Evolutionary conservation across 1,140 invertebrate species (phyloP), one percentile per base, ranked within the genome.

Genomic region (Ceratitis capitata): DNA sequence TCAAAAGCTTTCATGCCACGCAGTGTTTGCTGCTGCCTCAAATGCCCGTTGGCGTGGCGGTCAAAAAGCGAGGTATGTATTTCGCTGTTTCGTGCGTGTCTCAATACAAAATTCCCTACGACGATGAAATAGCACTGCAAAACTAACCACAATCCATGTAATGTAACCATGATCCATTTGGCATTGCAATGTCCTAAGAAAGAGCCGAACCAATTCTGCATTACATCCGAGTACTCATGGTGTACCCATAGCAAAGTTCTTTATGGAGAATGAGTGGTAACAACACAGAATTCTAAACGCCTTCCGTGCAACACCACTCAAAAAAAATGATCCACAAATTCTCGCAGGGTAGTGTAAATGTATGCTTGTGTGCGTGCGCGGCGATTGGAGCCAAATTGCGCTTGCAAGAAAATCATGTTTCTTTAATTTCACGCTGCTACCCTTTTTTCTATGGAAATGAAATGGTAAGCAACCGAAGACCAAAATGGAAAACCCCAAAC

Each of bases 331-430:
- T n/a, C n/a, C n/a, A n/a, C n/a, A n/a, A n/a, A n/a, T n/a, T n/a
- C n/a, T n/a, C n/a, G n/a, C n/a, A n/a, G n/a, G n/a, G n/a, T n/a
- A n/a, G 14, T 32, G 14, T 32, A 32, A 4, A 61, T 10, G 4
- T 61, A 1, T 61, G 26, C 0, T 19, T 64, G 23, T 64, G 23
- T 64, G n/a, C 29, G 10, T 10, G 23, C 23, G 29, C 58, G 35
- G 29, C 16, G 19, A n/a, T 42, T 47, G 69, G n/a, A 16, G 39
- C 35, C 39, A 78, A 78, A 78, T 42, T 45, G 69, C 39, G 69
- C 19, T 78, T 78, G 69, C 69, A 78, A 78, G 69, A 78, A 78
- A 78, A 45, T 78, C 69, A 78, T 78, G 39, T 78, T 78, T 78
- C 39, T 78, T 78, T 78, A 78, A 45, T 78, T 78, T 45, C 39